Base-by-base conservation (phyloP, 2,888 invertebrate species). In the Drosophila birchii region DNA sequence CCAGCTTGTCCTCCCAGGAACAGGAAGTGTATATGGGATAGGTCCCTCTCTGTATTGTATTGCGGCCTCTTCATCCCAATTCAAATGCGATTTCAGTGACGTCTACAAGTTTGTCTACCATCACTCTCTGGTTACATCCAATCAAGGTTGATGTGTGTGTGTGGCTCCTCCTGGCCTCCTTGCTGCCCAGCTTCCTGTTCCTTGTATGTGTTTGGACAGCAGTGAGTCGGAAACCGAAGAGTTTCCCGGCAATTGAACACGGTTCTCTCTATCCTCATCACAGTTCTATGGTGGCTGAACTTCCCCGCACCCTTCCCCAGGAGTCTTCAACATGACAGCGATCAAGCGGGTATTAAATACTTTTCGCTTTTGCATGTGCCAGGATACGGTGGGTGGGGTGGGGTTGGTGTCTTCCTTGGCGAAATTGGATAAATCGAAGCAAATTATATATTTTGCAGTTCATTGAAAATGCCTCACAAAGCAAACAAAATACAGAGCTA, bases 181-280 rank as follows among this genome's bases (percentile, higher is more conserved):
- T 12, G 12, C 29, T 29, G 29, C 29, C 29, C 29, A 8, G 5
- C 43, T 20, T 4, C 11, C 18, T 18, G 41, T 20, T 12, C 23
- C 26, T 3, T 26, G 51, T 47, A 34, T 77, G 59, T 74, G 60
- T 74, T 73, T 77, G 74, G 85, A 81, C 76, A 79, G 80, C 82
- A 80, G 60, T 79, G 78, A 82, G 67, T 78, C 76, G 83, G 78
- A 79, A 90, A 80, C 76, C 78, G 76, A 86, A 80, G 71, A 72
- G 76, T 77, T 86, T 84, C 71, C 76, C 77, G 59, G 57, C 82
- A 90, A 87, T 82, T 81, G 84, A 81, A 63, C 74, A 78, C 72
- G 75, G 58, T 76, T 78, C 72, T 45, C 45, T 8, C 29, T 66
- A 64, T 76, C 72, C 70, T 26, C 70, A 64, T 62, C 64, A 67